Conservation (phyloP, 1,140 invertebrate species). For the Dreissena polymorpha region DNA sequence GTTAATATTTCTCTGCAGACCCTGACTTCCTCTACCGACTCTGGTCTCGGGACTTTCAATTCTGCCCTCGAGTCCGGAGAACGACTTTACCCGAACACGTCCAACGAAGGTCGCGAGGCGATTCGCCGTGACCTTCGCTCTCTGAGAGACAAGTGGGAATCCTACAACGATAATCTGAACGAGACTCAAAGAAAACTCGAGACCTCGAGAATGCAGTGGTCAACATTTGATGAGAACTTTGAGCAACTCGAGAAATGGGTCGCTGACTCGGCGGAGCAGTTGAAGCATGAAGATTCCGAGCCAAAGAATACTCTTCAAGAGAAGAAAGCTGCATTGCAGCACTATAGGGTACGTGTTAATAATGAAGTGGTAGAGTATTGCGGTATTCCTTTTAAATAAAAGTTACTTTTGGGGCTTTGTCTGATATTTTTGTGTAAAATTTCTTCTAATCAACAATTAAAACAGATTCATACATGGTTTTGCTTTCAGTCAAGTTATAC, state of each 20-base stretch:
- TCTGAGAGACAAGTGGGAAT: conserved; percentile 91
- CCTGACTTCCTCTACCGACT: conserved; percentile 79
- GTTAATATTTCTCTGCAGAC: conserved; percentile 50
- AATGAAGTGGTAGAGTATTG: no score
- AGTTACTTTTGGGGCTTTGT: background rate
- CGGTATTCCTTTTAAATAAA: no score
- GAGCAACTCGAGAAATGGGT: conserved; percentile 96
- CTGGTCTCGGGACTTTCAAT: conserved; percentile 89
- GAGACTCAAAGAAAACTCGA: conserved; percentile 90
- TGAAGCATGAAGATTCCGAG: conserved; percentile 91
- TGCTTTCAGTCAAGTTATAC: background rate
- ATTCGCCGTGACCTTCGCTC: conserved; percentile 90
- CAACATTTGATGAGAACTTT: conserved; percentile 76
- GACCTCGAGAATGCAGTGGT: conserved; percentile 83
- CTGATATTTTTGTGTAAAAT: no score
- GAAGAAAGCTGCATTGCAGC: conserved; percentile 95
- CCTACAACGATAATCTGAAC: conserved; percentile 90
- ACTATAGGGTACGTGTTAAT: conserved; percentile 87
- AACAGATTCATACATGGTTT: background rate
- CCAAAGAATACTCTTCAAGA: conserved; percentile 94
- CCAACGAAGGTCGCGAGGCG: conserved; percentile 90
- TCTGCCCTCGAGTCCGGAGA: conserved; percentile 92
- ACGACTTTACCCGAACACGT: conserved; percentile 91
- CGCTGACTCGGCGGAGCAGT: conserved; percentile 93
- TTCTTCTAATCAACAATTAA: no score